Evolutionary conservation across 2,888 invertebrate species (phyloP).

Genomic region (Phengaris alcon): DNA sequence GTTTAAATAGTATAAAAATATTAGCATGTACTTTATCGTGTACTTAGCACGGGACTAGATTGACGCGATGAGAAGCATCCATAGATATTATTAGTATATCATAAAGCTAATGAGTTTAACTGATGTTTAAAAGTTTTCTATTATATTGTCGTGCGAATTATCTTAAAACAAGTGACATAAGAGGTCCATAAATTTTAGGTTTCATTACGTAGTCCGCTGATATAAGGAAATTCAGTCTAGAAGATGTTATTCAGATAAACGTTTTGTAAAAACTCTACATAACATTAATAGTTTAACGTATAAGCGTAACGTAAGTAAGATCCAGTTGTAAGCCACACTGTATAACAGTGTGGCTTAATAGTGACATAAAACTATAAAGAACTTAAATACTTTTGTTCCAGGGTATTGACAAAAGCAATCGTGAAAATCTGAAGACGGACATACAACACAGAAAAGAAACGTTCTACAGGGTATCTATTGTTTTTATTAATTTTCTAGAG

Average conservation of each 20-base stretch:
- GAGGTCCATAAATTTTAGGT: neutral
- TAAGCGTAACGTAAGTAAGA: too few species aligned
- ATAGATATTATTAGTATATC: too few species aligned
- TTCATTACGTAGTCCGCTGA: neutral
- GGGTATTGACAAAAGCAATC: constrained; percentile 69
- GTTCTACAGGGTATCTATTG: constrained; percentile 63
- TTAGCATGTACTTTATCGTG: too few species aligned
- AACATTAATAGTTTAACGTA: neutral
- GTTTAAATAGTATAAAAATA: too few species aligned
- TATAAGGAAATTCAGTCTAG: neutral
- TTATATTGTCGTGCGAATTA: constrained; percentile 3
- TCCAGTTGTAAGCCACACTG: too few species aligned
- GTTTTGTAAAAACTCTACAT: neutral
- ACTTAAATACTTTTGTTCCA: constrained; percentile 55
- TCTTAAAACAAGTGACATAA: neutral
- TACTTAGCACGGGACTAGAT: too few species aligned
- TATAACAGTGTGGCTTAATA: too few species aligned
- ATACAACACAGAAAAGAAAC: constrained; percentile 76
- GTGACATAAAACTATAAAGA: neutral
- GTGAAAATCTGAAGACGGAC: constrained; percentile 72
- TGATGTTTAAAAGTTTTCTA: neutral
- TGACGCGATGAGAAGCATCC: too few species aligned
- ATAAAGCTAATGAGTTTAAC: neutral
- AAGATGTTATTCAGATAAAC: neutral
- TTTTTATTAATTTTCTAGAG: neutral